Percentiles rank a stretch among this genome's conserved stretches.
These are phyloP conservation scores for Calephelis virginiensis DNA, from an alignment of 1,140 invertebrate genomes.

Conservation along the genomic window DNA sequence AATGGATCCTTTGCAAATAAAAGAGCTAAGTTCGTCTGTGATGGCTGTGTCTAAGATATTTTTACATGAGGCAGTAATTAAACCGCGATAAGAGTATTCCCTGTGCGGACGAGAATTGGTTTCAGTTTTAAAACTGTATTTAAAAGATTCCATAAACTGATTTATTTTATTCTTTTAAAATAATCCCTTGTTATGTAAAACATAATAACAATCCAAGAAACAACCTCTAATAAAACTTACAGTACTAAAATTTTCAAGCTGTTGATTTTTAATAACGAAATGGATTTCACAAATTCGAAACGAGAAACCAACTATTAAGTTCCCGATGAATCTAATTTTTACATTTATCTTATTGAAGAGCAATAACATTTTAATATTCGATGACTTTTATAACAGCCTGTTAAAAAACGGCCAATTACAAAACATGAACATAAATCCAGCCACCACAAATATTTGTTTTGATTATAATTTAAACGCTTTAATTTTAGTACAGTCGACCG, in stretches of 20 bases:
- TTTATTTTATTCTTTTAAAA: not conserved
- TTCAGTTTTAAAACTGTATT: not conserved
- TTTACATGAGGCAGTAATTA: too few relatives aligned
- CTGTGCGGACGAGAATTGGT: not conserved
- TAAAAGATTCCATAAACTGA: not conserved
- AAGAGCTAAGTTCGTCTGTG: too few relatives aligned
- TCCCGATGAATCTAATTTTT: slow-evolving; percentile 3
- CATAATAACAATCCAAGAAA: not conserved
- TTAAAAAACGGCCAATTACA: slow-evolving; percentile 23
- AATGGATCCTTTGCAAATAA: too few relatives aligned
- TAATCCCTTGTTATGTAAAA: not conserved
- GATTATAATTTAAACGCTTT: slow-evolving; percentile 24
- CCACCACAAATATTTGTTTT: slow-evolving; percentile 12
- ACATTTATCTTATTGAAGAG: slow-evolving; percentile 12
- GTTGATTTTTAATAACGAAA: not conserved
- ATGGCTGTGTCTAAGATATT: too few relatives aligned
- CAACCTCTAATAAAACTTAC: not conserved
- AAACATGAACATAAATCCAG: slow-evolving; percentile 2
- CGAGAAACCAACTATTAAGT: slow-evolving; percentile 4
- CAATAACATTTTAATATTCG: slow-evolving; percentile 17
- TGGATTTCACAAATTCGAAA: slow-evolving; percentile 8
- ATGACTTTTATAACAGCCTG: slow-evolving; percentile 20
- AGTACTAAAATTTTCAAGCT: slow-evolving; percentile 1
- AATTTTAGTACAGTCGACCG: not conserved
- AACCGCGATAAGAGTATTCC: too few relatives aligned